Evolutionary conservation across 1,140 invertebrate genomes (phyloP).

Genomic region (Sitophilus oryzae): DNA sequence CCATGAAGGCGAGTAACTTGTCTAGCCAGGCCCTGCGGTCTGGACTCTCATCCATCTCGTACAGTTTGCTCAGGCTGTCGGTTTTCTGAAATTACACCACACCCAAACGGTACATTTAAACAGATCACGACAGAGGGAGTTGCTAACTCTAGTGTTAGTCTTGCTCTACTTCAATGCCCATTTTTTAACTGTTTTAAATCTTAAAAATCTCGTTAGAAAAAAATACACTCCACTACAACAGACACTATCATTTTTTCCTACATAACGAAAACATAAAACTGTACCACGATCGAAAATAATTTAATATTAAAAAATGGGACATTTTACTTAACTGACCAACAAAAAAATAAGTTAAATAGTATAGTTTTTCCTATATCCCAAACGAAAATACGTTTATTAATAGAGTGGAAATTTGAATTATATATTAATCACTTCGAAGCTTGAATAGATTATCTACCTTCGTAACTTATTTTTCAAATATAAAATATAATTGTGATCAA

Average conservation of each 20-base stretch:
- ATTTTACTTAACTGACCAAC: slow-evolving; percentile 21
- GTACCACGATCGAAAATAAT: too few relatives aligned
- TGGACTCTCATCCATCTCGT: slow-evolving; percentile 94
- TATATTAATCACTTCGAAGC: too few relatives aligned
- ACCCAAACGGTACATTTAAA: slow-evolving; percentile 24
- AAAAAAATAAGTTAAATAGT: slow-evolving; percentile 7
- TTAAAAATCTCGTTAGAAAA: background rate
- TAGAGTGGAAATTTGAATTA: background rate
- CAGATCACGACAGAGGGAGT: slow-evolving; percentile 17
- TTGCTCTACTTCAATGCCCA: slow-evolving; percentile 8
- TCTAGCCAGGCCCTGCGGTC: slow-evolving; percentile 87
- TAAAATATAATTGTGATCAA: too few relatives aligned
- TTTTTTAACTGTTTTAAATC: background rate
- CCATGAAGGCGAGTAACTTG: slow-evolving; percentile 88
- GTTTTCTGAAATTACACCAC: slow-evolving; percentile 62
- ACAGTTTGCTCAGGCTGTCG: slow-evolving; percentile 86
- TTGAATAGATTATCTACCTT: too few relatives aligned
- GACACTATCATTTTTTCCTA: too few relatives aligned
- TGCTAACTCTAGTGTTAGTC: slow-evolving; percentile 1
- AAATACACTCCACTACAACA: too few relatives aligned
- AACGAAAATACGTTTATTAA: background rate
- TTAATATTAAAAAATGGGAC: too few relatives aligned
- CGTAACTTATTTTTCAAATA: too few relatives aligned
- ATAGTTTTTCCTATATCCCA: too few relatives aligned
- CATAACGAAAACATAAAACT: too few relatives aligned